phyloP scores from a whole-genome alignment of 2,888 invertebrate genomes.

The Drosophila austrosaltans region DNA sequence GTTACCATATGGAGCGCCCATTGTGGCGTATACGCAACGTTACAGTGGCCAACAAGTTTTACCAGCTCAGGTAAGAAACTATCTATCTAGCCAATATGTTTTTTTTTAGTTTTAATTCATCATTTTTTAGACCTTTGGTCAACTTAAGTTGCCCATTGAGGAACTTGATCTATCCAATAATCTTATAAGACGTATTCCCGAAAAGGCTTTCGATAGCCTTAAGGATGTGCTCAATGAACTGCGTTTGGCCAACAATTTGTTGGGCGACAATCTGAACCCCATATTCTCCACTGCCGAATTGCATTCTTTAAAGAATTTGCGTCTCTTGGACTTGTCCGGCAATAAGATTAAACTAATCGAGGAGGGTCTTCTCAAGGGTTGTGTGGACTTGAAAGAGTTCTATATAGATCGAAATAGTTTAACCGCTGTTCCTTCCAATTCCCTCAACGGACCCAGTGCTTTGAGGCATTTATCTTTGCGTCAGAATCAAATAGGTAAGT shows the following conservation, averaged over 20 bases:
- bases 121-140: constrained; percentile 86
- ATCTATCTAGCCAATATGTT: not conserved
- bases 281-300: constrained; percentile 95
- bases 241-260: constrained; percentile 90
- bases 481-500: constrained; percentile 90
- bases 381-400: constrained; percentile 90
- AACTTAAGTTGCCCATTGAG: constrained; percentile 89
- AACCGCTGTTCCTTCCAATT: constrained; percentile 89
- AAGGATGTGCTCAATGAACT: constrained; percentile 88
- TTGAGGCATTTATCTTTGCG: constrained; percentile 89
- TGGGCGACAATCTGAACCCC: constrained; percentile 95
- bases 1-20: constrained; percentile 91
- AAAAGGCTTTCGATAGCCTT: constrained; percentile 88
- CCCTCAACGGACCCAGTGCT: constrained; percentile 91
- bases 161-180: constrained; percentile 93
- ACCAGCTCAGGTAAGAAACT: constrained; percentile 88
- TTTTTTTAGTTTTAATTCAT: not conserved
- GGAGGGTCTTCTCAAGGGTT: constrained; percentile 93
- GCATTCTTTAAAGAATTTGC: constrained; percentile 89
- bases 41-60: constrained; percentile 92
- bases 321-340: constrained; percentile 90
- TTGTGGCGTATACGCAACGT: constrained; percentile 91
- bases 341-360: constrained; percentile 93
- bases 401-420: constrained; percentile 92
- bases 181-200: constrained; percentile 90